A percentile compares a stretch with the other conserved stretches of the same genome.
Evolutionary conservation across 2,797 vertebrate species (phyloP).

Genomic region (Tarsius wallacei): DNA sequence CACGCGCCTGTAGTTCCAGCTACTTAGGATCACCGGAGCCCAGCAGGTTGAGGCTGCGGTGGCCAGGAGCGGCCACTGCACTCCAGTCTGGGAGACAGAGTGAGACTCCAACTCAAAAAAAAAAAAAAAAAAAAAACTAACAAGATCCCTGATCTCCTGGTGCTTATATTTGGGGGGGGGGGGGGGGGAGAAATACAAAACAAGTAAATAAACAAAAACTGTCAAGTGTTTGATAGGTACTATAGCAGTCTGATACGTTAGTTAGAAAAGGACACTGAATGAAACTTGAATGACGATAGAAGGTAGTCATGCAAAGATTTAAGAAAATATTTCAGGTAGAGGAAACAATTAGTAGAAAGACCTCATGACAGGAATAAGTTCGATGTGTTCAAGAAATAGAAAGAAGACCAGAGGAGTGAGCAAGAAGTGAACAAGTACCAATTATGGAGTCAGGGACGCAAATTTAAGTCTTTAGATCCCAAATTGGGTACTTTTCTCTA

Average conservation of each 20-base stretch:
- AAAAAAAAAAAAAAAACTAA: background rate
- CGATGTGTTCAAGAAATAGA: background rate
- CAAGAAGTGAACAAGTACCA: background rate
- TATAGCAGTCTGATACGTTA: background rate
- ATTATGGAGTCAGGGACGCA: background rate
- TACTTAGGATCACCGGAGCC: too few relatives aligned
- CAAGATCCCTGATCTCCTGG: background rate
- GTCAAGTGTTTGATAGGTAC: background rate
- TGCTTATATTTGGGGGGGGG: background rate
- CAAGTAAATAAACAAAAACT: conserved; percentile 23
- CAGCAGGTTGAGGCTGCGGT: too few relatives aligned
- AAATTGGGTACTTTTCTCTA: background rate
- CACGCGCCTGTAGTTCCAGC: too few relatives aligned
- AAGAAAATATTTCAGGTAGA: background rate
- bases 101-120: too few relatives aligned
- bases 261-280: conserved; percentile 10
- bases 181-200: background rate
- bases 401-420: background rate
- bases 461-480: background rate
- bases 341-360: background rate
- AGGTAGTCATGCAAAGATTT: conserved; percentile 1
- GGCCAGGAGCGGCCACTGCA: too few relatives aligned
- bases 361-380: background rate
- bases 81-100: too few relatives aligned
- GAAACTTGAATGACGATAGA: conserved; percentile 9